Percentiles rank a stretch among this genome's conserved stretches.
These are phyloP conservation scores for Alethe castanea DNA, from an alignment of 2,113 vertebrate species.

Conservation along the genomic window DNA sequence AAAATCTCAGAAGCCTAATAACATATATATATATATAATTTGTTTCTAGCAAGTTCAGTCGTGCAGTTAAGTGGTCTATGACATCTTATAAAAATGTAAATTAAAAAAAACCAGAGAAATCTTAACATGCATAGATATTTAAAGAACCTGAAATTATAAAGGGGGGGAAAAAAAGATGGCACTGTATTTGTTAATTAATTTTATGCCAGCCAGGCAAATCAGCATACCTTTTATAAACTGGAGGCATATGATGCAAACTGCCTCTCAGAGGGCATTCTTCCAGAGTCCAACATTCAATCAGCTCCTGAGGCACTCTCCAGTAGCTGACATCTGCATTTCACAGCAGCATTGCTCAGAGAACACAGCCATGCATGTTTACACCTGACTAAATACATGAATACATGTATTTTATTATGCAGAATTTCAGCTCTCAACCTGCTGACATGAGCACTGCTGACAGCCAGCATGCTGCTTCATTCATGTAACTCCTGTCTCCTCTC, in stretches of 20 bases:
- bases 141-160: background rate
- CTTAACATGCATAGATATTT: background rate
- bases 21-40: background rate
- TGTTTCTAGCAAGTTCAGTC: background rate
- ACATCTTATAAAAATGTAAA: background rate
- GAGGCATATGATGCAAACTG: constrained; percentile 59
- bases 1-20: background rate
- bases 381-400: background rate
- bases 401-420: background rate
- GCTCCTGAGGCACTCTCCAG: constrained; percentile 74
- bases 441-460: background rate
- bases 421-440: background rate
- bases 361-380: background rate
- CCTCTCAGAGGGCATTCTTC: constrained; percentile 71
- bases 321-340: constrained; percentile 72
- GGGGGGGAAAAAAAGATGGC: background rate
- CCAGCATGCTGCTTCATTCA: background rate
- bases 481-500: background rate
- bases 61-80: background rate
- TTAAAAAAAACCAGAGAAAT: background rate
- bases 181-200: background rate
- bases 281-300: constrained; percentile 76
- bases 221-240: constrained; percentile 70
- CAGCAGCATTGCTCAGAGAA: background rate
- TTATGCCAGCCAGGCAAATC: background rate